Evolutionary conservation across 1,140 invertebrate species (phyloP), one percentile per base, ranked within the genome.

Genomic region (Trichonephila clavata): DNA sequence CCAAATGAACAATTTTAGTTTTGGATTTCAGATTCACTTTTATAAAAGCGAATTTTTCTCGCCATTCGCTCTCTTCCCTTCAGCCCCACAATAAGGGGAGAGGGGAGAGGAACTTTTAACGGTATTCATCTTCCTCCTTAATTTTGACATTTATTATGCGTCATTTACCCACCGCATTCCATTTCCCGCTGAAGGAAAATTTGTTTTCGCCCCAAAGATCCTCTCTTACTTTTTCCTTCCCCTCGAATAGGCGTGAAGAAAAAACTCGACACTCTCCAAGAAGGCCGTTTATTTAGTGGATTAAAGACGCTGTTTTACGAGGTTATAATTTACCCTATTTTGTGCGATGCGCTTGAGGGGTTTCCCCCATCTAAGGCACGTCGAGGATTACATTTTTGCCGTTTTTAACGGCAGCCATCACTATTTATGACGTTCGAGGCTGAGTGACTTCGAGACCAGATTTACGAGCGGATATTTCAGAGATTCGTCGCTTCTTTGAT

Each of bases 281-380:
- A 77, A 77, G 71, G 27, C 16, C 16, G 21, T 50, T 90, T 80
- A 80, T 90, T 90, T 90, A 90, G 43, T 71, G 88, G 88, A 90
- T 90, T 90, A 90, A 90, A 90, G 88, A 90, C 68, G 88, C 50
- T 90, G 88, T 90, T 90, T 90, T 90, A 90, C 88, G 88, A 90
- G 65, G 88, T 90, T 90, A 90, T 90, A 90, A 90, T 90, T 90
- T 90, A 32, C 18, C 88, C 88, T 50, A 77, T 77, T 90, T 80
- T 90, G 86, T 57, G 43, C 59, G 50, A 39, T 16, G 21, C 88
- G 88, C 88, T 59, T 90, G 43, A 39, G 2, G 39, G 88, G 50
- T 21, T 43, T 20, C 71, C 87, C 87, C 87, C 87, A 50, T 89
- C 68, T 63, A 90, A 90, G 88, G 32, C 71, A 80, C 18, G n/a